Base-by-base conservation (phyloP, 2,113 vertebrate genomes). In the Henicopernis longicauda region DNA sequence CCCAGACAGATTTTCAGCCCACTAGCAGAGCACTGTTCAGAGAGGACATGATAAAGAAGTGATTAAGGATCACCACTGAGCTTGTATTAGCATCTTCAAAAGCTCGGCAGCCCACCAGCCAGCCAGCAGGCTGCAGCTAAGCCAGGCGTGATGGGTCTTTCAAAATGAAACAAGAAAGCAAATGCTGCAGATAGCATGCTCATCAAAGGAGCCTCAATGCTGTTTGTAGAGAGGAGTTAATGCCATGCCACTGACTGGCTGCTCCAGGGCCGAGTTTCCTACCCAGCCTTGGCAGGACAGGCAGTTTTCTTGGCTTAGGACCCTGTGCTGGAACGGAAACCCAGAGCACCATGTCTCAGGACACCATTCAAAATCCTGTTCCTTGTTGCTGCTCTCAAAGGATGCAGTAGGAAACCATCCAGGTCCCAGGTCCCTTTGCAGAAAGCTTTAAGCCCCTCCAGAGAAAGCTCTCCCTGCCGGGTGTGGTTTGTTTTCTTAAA, bases 231-330 rank as follows among this genome's bases (percentile, higher is more conserved):
- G 77, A 76, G 80, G 83, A 80, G 82, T 90, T 94, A 80, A 95
- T 3, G 27, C 52, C 77, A 50, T 1, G 0, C 27, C 0, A 1
- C 69, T 52, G 67, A 20, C 22, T 42, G 73, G 7, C 84, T n/a
- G 63, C 87, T 49, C 70, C 77, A 59, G 77, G 79, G 61, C 69
- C 1, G 16, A 67, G 71, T 65, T 96, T 77, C 66, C 71, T 91
- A 52, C 78, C 38, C 69, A 0, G 81, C 34, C 73, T 93, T 96
- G 91, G 95, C 96, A 97, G 96, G 73, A 97, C 96, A 97, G 96
- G 82, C 92, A 97, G 95, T 91, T 82, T 91, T 93, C 82, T 96
- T 96, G 96, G 96, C 95, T 90, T 52, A 69, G 66, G 32, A 96
- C 31, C 25, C 45, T n/a, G 65, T 63, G 54, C 90, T 96, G 96